Evolutionary conservation across 2,113 vertebrate species (phyloP).

Genomic region (Stigmatopora argus): DNA sequence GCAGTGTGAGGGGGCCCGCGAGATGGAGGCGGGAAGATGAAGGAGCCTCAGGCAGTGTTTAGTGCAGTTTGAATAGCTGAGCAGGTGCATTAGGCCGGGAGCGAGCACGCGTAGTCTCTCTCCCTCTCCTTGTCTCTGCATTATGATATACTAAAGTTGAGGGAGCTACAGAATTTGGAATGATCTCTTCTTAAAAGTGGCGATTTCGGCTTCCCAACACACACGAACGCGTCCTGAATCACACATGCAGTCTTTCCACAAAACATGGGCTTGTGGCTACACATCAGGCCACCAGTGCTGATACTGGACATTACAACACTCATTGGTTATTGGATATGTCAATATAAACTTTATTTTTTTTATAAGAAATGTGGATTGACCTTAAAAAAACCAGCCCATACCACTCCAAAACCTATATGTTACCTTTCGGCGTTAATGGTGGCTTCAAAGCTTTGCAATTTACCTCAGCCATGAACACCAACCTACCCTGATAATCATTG

Average conservation of each 20-base stretch:
- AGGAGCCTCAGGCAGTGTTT: conserved; percentile 65
- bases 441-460: no score
- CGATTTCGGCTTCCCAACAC: background rate
- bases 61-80: conserved; percentile 74
- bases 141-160: background rate
- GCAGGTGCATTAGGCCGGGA: conserved; percentile 61
- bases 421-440: no score
- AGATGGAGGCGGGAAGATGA: conserved; percentile 29
- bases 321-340: no score
- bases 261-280: background rate
- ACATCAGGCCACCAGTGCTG: background rate
- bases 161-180: background rate
- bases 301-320: background rate
- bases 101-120: conserved; percentile 4
- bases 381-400: no score
- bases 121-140: background rate
- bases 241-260: background rate
- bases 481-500: no score
- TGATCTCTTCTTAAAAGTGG: background rate
- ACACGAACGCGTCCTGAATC: background rate
- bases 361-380: no score
- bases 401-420: no score
- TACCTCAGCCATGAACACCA: no score
- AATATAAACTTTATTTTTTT: no score
- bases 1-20: background rate